phyloP scores from a whole-genome alignment of 2,113 vertebrate species.

The Raja brachyura region DNA sequence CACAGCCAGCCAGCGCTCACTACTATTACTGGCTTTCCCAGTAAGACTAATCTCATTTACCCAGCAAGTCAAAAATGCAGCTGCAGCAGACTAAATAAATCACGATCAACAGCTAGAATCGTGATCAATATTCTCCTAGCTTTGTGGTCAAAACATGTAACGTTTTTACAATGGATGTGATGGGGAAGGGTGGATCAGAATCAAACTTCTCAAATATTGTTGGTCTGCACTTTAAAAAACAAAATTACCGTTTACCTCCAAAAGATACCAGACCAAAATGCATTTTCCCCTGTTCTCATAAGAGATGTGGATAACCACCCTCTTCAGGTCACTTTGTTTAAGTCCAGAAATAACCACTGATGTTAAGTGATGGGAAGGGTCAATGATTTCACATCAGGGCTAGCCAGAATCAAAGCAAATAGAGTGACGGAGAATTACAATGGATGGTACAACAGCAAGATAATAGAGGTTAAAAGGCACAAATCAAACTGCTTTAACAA shows the following conservation, averaged over 20 bases:
- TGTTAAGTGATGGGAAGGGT: neutral
- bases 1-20: neutral
- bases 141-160: neutral
- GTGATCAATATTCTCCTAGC: neutral
- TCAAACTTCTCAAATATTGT: neutral
- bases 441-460: neutral
- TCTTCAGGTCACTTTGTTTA: neutral
- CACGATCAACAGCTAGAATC: neutral
- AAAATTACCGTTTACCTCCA: neutral
- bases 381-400: neutral
- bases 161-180: neutral
- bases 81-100: neutral
- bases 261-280: neutral
- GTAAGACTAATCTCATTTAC: neutral
- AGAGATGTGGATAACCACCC: neutral
- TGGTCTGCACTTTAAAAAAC: neutral
- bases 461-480: neutral
- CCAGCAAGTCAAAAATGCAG: neutral
- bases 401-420: neutral
- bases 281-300: neutral
- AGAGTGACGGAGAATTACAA: neutral
- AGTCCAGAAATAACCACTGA: neutral
- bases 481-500: neutral
- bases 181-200: neutral
- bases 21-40: neutral